Base-by-base conservation (phyloP, 2,888 invertebrate species). In the Brenthis hecate region DNA sequence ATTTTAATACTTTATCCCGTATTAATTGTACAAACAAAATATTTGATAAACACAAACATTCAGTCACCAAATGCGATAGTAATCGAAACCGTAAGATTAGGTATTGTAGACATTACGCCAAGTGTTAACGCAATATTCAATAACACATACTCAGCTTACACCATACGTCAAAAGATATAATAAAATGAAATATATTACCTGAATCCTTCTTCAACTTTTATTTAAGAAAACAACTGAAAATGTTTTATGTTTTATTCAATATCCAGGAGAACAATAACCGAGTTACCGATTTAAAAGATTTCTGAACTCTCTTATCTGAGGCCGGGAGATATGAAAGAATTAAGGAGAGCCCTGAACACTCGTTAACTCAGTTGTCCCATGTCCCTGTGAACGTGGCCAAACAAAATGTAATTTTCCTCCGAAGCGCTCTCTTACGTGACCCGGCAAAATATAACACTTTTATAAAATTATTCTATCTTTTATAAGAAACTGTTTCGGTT, bases 401-500 rank as follows among this genome's bases (percentile, higher is more conserved):
- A 89, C 91, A 91, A 89, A 92, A 92, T 91, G 89, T 92, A 91
- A 92, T 91, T 91, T 91, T 87, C 85, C 81, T 83, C 89, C 87
- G 84, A 86, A 88, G 88, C 88, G 84, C 81, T 84, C 88, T 86
- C 88, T 90, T 91, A 91, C 92, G 92, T 92, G 92, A 92, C 91
- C 90, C 89, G 83, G 83, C 85, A 82, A 88, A 89, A 91, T 91
- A 90, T 88, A 89, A 90, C 87, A 89, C 82, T 87, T 89, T 89
- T 91, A 91, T 91, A 87, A 89, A 90, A 91, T 91, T 89, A 92
- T 89, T 85, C 87, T 83, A 85, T 88, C 89, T 86, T 88, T 88
- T 85, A 85, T 85, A 89, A 88, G 84, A 86, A 85, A 86, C 86
- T 83, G 84, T 78, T 81, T 80, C 78, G 79, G 84, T 83, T 43